These are phyloP conservation scores for Haliaeetus leucogaster DNA, from an alignment of 2,113 vertebrate genomes.

Conservation along the genomic window DNA sequence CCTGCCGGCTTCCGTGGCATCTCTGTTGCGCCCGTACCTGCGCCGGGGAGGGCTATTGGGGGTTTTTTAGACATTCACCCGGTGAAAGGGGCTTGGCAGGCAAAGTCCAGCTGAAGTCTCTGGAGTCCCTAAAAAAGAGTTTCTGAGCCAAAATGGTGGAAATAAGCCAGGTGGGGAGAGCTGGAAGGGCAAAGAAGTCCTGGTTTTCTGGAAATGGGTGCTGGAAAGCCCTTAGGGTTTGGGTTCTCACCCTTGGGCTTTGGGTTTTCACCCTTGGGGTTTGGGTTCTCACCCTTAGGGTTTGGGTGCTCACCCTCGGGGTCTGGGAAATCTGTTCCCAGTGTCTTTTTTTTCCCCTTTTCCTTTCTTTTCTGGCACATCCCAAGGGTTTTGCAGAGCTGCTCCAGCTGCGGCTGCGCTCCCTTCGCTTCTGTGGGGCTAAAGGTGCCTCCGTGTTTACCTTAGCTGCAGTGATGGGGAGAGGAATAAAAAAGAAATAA, in stretches of 20 bases:
- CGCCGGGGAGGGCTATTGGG: accelerated
- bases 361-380: background rate
- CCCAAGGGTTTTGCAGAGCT: background rate
- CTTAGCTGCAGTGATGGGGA: background rate
- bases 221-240: background rate
- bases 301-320: background rate
- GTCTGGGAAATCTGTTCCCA: background rate
- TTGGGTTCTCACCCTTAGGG: background rate
- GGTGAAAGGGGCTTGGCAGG: background rate
- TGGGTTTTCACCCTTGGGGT: background rate
- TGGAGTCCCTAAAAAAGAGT: background rate
- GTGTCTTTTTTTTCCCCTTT: background rate
- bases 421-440: background rate
- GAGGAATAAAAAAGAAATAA: constrained; percentile 47
- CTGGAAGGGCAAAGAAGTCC: background rate
- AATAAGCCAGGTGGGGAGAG: background rate
- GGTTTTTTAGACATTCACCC: background rate
- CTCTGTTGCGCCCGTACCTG: background rate
- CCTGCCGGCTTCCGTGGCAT: background rate
- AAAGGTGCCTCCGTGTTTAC: constrained; percentile 47
- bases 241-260: background rate
- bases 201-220: background rate
- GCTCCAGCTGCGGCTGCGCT: background rate
- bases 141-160: background rate
- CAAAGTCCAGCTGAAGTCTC: background rate